Evolutionary conservation across 2,888 invertebrate genomes (phyloP), one percentile per base, ranked within the genome.

Genomic region (Microplitis manilae): DNA sequence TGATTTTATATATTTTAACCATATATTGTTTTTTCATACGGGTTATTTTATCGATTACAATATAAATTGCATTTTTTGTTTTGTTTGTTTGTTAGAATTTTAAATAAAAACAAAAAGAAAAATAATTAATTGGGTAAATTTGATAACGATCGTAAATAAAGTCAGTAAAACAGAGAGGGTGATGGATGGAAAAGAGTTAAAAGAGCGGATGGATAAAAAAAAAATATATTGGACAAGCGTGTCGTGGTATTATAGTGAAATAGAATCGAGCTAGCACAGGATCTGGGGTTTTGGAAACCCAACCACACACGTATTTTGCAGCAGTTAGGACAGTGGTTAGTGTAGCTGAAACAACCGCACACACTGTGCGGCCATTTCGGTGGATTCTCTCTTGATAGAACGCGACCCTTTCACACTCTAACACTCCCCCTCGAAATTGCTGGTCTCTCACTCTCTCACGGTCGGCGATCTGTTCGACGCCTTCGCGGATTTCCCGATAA

Each of bases 401-500:
- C 50, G 9, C 13, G 50, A 50, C 50, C 50, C 50, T 50, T 50
- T 50, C 50, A 50, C 50, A 50, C 50, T 50, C 50, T 50, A 50
- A 50, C 50, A 50, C 50, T 50, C 50, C 5, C 8, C 60, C 59
- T 8, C 62, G 13, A 8, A 13, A 50, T 50, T 50, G 9, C 5
- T 13, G 50, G 50, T 8, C 50, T 50, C 50, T 50, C 50, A 13
- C 13, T 73, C 65, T n/a, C 64, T n/a, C 30, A 50, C 59, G 67
- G 38, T 59, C 59, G 61, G 65, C 67, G 40, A 73, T 73, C 60
- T 50, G 59, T 73, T 73, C 78, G 82, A 84, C 80, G 83, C 86
- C 85, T 85, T 86, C 85, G 84, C 85, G 85, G 84, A 88, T 88
- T 88, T 88, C 85, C 86, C 86, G 86, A 87, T 88, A 88, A 88